Base-by-base conservation (phyloP, 2,888 invertebrate genomes). In the Salticus scenicus region DNA sequence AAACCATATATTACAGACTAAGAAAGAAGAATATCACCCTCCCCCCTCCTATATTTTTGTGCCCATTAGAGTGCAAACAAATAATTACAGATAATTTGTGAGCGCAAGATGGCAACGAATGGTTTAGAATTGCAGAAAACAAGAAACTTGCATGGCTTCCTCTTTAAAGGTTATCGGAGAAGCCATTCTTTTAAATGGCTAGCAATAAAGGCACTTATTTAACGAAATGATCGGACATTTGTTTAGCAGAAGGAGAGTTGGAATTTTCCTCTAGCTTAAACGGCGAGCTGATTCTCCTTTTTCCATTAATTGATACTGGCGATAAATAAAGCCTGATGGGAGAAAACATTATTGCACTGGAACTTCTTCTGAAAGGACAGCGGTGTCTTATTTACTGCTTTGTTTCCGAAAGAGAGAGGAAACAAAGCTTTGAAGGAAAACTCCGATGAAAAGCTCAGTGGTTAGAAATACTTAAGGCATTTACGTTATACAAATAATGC, bases 221-320 rank as follows among this genome's bases (percentile, higher is more conserved):
- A 57, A 57, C 1, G 57, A 5, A 57, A 57, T 24, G 57, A 57
- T 24, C 24, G 57, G 12, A 57, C 57, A 57, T 57, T 57, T 57
- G 57, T 57, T 57, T 57, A 57, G 24, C 57, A 57, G 24, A 24
- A 24, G 42, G 24, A 24, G 57, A 17, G 17, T 1, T 7, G 42
- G 4, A 24, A 24, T 2, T 17, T 2, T 17, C 42, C 42, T 17
- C 42, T 14, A 2, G 14, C 42, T 17, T 17, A 17, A 47, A 47
- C 42, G 17, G 42, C 7, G 24, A 24, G 24, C 57, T 1, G 20
- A 5, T 57, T 4, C 24, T 24, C 0, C 4, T 24, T 57, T 17
- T 57, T 57, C 42, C 42, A 47, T 47, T 57, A 57, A 57, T 57
- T 57, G 57, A 57, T 57, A 57, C 20, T 24, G 24, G 57, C 57